These are phyloP conservation scores for Drosophila meridionalis DNA, from an alignment of 2,888 invertebrate species.

Conservation along the genomic window DNA sequence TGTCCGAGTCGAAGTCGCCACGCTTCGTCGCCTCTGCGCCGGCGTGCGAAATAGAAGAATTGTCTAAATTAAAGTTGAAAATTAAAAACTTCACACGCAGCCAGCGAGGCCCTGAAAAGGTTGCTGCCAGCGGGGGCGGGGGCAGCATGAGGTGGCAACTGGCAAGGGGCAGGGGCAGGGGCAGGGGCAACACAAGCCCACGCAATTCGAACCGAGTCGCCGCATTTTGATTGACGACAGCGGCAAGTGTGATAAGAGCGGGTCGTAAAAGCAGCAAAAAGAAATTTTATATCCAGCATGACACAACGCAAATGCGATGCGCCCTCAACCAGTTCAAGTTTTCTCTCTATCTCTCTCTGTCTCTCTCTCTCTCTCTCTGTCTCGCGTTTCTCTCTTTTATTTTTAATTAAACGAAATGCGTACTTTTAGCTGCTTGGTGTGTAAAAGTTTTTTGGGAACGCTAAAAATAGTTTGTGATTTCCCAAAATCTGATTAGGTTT, in stretches of 20 bases:
- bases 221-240: conserved; percentile 69
- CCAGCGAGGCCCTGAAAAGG: conserved; percentile 20
- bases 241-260: conserved; percentile 58
- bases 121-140: conserved; percentile 8
- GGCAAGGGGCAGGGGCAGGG: neutral
- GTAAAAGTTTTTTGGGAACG: conserved; percentile 12
- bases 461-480: conserved; percentile 14
- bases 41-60: conserved; percentile 68
- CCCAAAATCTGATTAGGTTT: conserved; percentile 14
- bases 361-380: neutral
- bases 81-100: conserved; percentile 78
- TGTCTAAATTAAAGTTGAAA: conserved; percentile 79
- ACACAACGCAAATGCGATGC: conserved; percentile 28
- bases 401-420: conserved; percentile 35
- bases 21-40: conserved; percentile 70
- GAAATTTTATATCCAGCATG: conserved; percentile 25
- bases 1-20: conserved; percentile 32
- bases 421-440: neutral
- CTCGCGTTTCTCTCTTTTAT: neutral
- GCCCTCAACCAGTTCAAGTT: conserved; percentile 22
- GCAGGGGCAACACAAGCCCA: conserved; percentile 26
- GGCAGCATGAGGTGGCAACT: conserved; percentile 9
- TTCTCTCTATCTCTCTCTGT: neutral
- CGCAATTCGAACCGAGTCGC: conserved; percentile 48
- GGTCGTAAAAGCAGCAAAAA: conserved; percentile 54